phyloP scores from a whole-genome alignment of 1,140 invertebrate genomes.

The Papilio polytes region DNA sequence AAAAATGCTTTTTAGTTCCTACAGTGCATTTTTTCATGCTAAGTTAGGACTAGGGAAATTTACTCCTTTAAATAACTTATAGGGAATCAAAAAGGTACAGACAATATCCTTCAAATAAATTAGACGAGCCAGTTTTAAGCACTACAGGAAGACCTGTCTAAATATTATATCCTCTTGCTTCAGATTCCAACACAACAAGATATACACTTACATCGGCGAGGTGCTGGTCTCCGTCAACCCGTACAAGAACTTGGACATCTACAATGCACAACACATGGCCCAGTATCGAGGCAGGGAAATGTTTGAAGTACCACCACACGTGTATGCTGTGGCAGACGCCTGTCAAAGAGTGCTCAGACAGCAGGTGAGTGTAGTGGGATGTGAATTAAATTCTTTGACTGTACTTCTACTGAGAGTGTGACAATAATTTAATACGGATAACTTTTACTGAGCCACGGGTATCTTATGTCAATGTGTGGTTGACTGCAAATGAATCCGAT shows the following conservation, averaged over 20 bases:
- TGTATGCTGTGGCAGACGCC: conserved; percentile 96
- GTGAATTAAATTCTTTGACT: background rate
- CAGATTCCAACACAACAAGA: conserved; percentile 94
- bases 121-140: no score
- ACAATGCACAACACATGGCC: conserved; percentile 90
- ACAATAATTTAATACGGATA: background rate
- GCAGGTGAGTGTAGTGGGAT: conserved; percentile 71
- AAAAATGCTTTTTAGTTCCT: conserved; percentile 4
- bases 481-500: background rate
- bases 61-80: no score
- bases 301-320: conserved; percentile 97
- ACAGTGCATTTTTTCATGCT: background rate
- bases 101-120: no score
- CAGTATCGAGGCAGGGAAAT: conserved; percentile 95
- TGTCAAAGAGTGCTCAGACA: conserved; percentile 97
- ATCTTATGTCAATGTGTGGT: background rate
- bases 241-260: conserved; percentile 94
- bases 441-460: conserved; percentile 11
- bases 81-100: no score
- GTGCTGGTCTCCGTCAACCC: conserved; percentile 97
- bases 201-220: conserved; percentile 98
- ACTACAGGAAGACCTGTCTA: no score
- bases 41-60: background rate
- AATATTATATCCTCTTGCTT: conserved; percentile 56
- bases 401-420: no score